A percentile compares a stretch with the other conserved stretches of the same genome.
Conservation (phyloP, 2,113 vertebrate species). For the Hemibagrus wyckioides region DNA sequence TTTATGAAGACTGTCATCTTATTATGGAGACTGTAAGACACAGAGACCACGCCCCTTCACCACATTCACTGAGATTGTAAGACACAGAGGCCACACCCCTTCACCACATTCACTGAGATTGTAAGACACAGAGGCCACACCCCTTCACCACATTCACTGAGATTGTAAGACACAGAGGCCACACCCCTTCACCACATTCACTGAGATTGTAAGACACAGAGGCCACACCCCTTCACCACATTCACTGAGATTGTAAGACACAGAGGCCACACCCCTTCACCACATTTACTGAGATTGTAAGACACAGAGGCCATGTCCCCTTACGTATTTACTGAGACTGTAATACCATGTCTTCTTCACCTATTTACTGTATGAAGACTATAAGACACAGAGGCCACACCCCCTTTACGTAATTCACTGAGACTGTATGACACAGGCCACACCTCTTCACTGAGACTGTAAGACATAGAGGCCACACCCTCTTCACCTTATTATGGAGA, state of each 20-base stretch:
- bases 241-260: not conserved
- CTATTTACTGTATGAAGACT: not conserved
- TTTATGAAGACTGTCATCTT: too few species aligned
- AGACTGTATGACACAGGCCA: not conserved
- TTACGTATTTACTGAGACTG: not conserved
- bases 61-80: not conserved
- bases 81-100: too few species aligned
- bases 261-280: not conserved
- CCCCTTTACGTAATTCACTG: not conserved
- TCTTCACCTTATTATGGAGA: not conserved
- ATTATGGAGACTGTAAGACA: not conserved
- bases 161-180: not conserved
- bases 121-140: not conserved
- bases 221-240: not conserved
- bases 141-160: not conserved
- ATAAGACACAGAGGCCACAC: not conserved
- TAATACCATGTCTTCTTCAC: not conserved
- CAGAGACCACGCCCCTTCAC: not conserved
- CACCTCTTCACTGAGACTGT: not conserved
- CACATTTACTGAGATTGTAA: not conserved
- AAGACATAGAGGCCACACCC: not conserved
- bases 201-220: not conserved
- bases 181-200: not conserved
- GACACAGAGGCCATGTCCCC: not conserved
- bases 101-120: too few species aligned